These are phyloP conservation scores for Tyrannus savana DNA, from an alignment of 2,113 vertebrate species.

Conservation along the genomic window DNA sequence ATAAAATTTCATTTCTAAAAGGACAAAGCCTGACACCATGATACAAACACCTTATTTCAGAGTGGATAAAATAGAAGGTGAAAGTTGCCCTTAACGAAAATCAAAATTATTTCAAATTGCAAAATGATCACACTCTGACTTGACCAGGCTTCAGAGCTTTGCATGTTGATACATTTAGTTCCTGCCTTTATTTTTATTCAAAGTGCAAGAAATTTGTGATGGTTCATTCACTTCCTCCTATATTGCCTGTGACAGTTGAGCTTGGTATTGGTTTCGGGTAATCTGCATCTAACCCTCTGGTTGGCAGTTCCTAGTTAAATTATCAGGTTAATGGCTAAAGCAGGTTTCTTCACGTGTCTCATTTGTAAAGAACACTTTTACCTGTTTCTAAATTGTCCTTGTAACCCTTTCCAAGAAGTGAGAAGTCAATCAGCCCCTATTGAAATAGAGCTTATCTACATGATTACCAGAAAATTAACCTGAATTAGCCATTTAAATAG, in stretches of 20 bases:
- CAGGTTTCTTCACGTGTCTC: background rate
- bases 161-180: background rate
- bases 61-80: background rate
- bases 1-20: constrained; percentile 1
- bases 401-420: background rate
- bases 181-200: constrained; percentile 10
- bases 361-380: background rate
- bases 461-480: background rate
- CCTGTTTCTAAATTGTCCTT: background rate
- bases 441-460: background rate
- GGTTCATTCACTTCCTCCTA: background rate
- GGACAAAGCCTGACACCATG: background rate
- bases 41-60: background rate
- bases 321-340: background rate
- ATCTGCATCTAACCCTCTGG: background rate
- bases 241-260: background rate
- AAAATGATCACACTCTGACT: background rate
- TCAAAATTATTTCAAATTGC: background rate
- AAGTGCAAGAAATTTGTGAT: background rate
- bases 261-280: background rate
- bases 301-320: background rate
- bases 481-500: background rate
- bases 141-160: background rate
- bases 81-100: background rate
- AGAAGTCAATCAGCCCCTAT: background rate